Base-by-base conservation (phyloP, 2,888 invertebrate genomes). In the Aproaerema taeniolella region DNA sequence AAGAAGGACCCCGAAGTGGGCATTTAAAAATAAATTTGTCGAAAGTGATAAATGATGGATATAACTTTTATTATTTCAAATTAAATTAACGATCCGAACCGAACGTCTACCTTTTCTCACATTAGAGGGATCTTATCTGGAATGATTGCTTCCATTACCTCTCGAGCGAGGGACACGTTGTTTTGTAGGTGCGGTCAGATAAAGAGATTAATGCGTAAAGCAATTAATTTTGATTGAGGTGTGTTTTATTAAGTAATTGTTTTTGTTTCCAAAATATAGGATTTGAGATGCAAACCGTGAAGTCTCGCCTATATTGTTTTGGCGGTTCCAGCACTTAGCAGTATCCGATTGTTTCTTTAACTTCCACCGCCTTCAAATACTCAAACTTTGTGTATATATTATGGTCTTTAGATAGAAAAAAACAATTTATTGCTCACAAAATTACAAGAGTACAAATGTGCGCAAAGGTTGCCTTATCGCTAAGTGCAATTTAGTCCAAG, bases 1-100 rank as follows among this genome's bases (percentile, higher is more conserved):
- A 80, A 82, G 69, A 68, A 65, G 72, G 70, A 72, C 74, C 59
- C 70, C 73, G 68, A 70, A 74, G 72, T 75, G 72, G 75, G 74
- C 81, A 78, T 83, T 87, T 85, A 85, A 82, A 86, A 82, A 78
- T 81, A 78, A 87, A 87, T 87, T 87, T 87, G 87, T 87, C 81
- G 80, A 81, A 82, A 79, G 82, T 81, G 83, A 85, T 83, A 85
- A 85, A 85, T 80, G 85, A 79, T 72, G 80, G 73, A 78, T 82
- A 83, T 81, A 80, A 81, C 66, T 82, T 83, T 85, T 83, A 85
- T 85, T 85, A 83, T 82, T 80, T 83, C 80, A 81, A 83, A 85
- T 85, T 83, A 83, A 85, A 85, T 83, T 80, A 85, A 83, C 83
- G 81, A 82, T 74, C 74, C 71, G 60, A 67, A 64, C 69, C 77